Percentiles rank a stretch among this genome's conserved stretches.
These are phyloP conservation scores for Ypsolopha sequella DNA, from an alignment of 2,888 invertebrate genomes.

Conservation along the genomic window DNA sequence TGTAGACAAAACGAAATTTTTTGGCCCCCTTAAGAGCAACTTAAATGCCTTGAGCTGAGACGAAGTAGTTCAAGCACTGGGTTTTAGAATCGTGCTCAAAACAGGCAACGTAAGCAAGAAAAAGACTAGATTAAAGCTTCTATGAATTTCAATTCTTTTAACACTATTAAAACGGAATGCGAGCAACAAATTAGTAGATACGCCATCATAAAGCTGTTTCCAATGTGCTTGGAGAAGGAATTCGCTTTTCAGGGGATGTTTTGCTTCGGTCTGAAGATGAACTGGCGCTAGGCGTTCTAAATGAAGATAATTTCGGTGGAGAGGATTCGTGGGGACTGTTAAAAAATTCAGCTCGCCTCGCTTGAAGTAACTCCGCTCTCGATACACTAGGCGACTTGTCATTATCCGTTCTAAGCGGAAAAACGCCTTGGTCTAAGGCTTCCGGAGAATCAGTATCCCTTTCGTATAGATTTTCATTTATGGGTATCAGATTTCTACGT, in stretches of 20 bases:
- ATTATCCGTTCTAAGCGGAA: slow-evolving; percentile 55
- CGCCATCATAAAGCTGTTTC: slow-evolving; percentile 74
- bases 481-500: slow-evolving; percentile 54
- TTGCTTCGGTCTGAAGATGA: slow-evolving; percentile 30
- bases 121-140: slow-evolving; percentile 70
- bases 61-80: slow-evolving; percentile 34
- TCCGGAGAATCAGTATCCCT: slow-evolving; percentile 32
- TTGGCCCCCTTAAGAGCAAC: slow-evolving; percentile 56
- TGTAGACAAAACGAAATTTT: slow-evolving; percentile 32
- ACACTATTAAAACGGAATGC: slow-evolving; percentile 21
- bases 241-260: slow-evolving; percentile 46
- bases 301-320: slow-evolving; percentile 50
- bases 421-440: slow-evolving; percentile 49
- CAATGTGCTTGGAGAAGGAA: slow-evolving; percentile 63
- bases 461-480: slow-evolving; percentile 42
- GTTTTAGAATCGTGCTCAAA: slow-evolving; percentile 33
- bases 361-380: slow-evolving; percentile 69
- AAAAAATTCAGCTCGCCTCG: slow-evolving; percentile 74
- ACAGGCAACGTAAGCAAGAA: slow-evolving; percentile 56
- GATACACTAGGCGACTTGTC: slow-evolving; percentile 36
- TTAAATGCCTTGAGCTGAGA: slow-evolving; percentile 33
- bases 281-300: slow-evolving; percentile 36
- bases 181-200: neutral
- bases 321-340: slow-evolving; percentile 44
- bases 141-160: slow-evolving; percentile 43